Evolutionary conservation across 2,797 vertebrate species (phyloP).

Genomic region (Ibycter americanus): DNA sequence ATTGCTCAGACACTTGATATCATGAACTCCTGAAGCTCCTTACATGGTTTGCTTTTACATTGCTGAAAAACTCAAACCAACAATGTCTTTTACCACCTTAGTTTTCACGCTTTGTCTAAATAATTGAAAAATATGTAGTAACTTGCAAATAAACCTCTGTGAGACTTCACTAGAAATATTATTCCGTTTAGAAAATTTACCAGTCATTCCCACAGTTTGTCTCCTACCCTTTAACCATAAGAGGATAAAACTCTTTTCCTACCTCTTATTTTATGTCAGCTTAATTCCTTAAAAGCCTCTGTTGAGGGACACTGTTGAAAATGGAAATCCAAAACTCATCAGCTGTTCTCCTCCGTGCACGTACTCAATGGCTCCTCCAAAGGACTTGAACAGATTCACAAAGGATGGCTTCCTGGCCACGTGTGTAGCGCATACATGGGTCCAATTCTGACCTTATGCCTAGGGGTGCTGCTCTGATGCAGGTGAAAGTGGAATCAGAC

Average conservation of each 20-base stretch:
- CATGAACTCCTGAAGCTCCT: background rate
- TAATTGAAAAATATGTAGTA: background rate
- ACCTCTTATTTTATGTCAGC: background rate
- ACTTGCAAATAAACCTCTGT: background rate
- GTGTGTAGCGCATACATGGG: accelerated
- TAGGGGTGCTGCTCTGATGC: background rate
- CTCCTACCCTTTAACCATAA: background rate
- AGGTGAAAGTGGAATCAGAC: background rate
- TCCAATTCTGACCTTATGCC: background rate
- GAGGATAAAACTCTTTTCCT: background rate
- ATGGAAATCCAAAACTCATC: background rate
- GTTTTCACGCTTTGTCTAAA: background rate
- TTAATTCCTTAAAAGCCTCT: background rate
- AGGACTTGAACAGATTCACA: background rate
- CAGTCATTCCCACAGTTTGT: background rate
- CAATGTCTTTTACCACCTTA: background rate
- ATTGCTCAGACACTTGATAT: background rate
- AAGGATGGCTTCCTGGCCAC: background rate
- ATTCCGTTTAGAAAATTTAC: background rate
- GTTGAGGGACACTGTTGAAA: background rate
- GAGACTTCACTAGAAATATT: background rate
- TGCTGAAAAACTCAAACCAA: background rate
- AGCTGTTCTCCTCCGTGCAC: background rate
- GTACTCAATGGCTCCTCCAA: background rate
- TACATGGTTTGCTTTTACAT: background rate